These are phyloP conservation scores for Drosophila virilis DNA, from an alignment of 1,140 invertebrate species.

Conservation along the genomic window DNA sequence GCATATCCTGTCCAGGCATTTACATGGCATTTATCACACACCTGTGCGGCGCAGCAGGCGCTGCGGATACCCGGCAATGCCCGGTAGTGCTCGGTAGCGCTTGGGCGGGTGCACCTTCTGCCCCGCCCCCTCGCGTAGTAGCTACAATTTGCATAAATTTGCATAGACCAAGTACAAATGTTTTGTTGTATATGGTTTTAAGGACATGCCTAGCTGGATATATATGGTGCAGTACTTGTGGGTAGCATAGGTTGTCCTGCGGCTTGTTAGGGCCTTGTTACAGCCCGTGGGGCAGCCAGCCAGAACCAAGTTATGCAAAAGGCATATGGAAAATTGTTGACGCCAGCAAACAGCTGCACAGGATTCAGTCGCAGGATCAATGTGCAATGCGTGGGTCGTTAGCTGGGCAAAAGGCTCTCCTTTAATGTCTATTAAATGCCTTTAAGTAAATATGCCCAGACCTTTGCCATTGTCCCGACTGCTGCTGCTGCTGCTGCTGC, in stretches of 20 bases:
- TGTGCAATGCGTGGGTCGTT: conserved; percentile 43
- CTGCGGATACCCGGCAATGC: not conserved
- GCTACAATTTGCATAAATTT: conserved; percentile 76
- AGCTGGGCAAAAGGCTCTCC: conserved; percentile 17
- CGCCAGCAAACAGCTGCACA: conserved; percentile 18
- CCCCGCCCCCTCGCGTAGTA: too few relatives aligned
- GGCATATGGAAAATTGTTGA: conserved; percentile 39
- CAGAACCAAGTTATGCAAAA: conserved; percentile 71
- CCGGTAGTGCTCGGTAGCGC: not conserved
- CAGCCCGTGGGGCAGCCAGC: conserved; percentile 20
- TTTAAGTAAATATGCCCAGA: conserved; percentile 36
- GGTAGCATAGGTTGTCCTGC: not conserved
- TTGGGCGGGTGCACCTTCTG: not conserved
- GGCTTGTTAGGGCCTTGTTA: not conserved
- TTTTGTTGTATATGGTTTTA: conserved; percentile 16
- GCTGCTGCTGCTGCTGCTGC: conserved; percentile 6
- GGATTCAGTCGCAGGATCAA: conserved; percentile 4
- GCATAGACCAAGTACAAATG: conserved; percentile 38
- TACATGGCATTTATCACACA: conserved; percentile 74
- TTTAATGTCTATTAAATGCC: conserved; percentile 62
- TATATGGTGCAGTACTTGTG: not conserved
- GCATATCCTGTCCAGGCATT: conserved; percentile 44
- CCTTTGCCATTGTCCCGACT: conserved; percentile 31
- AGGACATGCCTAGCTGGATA: not conserved
- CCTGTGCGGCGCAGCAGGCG: conserved; percentile 47